Percentiles rank a stretch among this genome's conserved stretches.
phyloP scores from a whole-genome alignment of 2,113 vertebrate species.

The Jacana jacana region DNA sequence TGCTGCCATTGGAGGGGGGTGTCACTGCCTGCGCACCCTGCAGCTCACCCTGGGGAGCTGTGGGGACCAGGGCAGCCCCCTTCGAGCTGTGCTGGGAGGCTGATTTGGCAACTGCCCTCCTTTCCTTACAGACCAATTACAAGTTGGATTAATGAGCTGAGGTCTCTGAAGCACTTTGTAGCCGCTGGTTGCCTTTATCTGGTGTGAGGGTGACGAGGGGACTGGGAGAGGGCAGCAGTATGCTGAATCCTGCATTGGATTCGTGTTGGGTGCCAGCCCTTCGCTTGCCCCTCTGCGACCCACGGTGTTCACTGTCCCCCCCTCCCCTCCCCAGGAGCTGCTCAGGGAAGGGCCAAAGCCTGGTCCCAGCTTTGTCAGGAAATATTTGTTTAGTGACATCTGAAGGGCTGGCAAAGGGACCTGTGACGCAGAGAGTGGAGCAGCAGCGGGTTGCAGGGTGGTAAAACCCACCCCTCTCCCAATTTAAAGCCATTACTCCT shows the following conservation, averaged over 20 bases:
- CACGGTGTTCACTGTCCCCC: fast-evolving
- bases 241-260: background rate
- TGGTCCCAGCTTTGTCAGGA: background rate
- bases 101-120: background rate
- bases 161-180: background rate
- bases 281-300: background rate
- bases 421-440: background rate
- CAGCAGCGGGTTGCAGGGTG: background rate
- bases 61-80: background rate
- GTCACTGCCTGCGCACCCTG: background rate
- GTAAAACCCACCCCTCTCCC: too few relatives aligned
- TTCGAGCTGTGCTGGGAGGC: background rate
- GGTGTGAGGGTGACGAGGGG: background rate
- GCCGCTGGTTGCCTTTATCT: background rate
- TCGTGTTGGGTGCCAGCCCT: background rate
- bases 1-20: fast-evolving
- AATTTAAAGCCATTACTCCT: too few relatives aligned
- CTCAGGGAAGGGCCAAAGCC: background rate
- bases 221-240: background rate
- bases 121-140: background rate
- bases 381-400: background rate
- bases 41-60: fast-evolving
- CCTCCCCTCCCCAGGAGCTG: background rate
- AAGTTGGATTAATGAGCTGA: background rate
- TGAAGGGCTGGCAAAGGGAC: background rate